Conservation (phyloP, 2,797 vertebrate genomes). For the Fringilla coelebs region DNA sequence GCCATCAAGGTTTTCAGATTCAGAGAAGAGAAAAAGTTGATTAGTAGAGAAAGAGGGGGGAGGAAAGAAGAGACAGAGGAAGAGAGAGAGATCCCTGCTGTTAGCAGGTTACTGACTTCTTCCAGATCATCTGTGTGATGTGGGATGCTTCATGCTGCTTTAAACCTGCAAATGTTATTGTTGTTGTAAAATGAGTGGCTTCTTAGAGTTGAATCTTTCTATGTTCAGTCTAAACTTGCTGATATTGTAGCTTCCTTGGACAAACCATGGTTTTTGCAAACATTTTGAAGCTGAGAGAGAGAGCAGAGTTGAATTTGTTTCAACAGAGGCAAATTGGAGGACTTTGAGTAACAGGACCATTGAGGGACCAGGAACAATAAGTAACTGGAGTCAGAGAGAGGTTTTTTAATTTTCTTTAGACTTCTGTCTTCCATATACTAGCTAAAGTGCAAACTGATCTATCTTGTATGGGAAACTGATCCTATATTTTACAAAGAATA, state of each 20-base stretch:
- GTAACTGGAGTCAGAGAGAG: background rate
- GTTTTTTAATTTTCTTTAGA: background rate
- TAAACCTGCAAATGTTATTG: background rate
- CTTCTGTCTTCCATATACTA: background rate
- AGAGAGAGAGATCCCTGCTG: background rate
- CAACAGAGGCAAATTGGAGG: background rate
- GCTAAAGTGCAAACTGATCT: background rate
- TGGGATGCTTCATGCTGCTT: background rate
- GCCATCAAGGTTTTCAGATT: rapidly evolving
- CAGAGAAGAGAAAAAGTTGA: background rate
- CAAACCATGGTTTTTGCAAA: background rate
- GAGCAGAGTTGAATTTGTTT: background rate
- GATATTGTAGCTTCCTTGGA: background rate
- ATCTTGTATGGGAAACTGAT: background rate
- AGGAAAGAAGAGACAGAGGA: background rate
- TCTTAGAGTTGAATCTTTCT: background rate
- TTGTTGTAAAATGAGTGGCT: background rate
- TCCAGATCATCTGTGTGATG: background rate
- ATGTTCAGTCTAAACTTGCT: background rate
- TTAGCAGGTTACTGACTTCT: background rate
- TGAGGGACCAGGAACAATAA: background rate
- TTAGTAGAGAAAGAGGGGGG: background rate
- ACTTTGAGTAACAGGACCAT: background rate
- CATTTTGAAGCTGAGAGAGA: background rate
- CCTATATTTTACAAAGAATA: background rate